Base-by-base conservation (phyloP, 2,113 vertebrate species). In the Etheostoma cragini region DNA sequence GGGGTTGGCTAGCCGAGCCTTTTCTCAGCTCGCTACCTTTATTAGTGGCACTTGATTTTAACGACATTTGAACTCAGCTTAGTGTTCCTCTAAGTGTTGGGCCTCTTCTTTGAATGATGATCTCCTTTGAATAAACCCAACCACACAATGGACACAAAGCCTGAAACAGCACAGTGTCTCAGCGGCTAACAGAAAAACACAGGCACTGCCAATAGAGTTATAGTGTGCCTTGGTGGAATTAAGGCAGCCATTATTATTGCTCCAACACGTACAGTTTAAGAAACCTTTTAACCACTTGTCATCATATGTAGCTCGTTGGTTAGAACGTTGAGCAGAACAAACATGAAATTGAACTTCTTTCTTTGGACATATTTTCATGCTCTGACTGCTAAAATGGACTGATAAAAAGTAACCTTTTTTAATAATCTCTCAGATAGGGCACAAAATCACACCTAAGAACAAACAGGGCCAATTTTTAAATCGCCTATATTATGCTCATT, bases 81-180 rank as follows among this genome's bases (percentile, higher is more conserved):
- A 3, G 56, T 53, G 72, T 19, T 74, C 33, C 24, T 76, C 14
- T 47, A 3, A 45, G 33, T 50, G 45, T 60, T 49, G 38, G 8
- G 10, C 46, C 53, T 68, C 54, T 45, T 61, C 65, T 53, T 30
- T 70, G 30, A 61, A 61, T 30, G 16, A 15, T n/a, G 54, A 38
- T 52, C 46, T 77, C 42, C 64, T 53, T 38, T 60, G 54, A 42
- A 26, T 68, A 21, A 80, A 26, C 58, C 46, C 50, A 50, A 38
- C 30, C 65, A 61, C 75, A 57, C n/a, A 47, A 56, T 71, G 49
- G 67, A 62, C 22, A 54, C 54, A 61, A 72, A 62, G 50, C 57
- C 30, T 62, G 14, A 54, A 42, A 78, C 10, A 69, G 26, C 19
- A 45, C 2, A 1, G 57, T 26, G 15, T 24, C n/a, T 47, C 47